These are phyloP conservation scores for Spodoptera exigua DNA, from an alignment of 2,888 invertebrate genomes.

Conservation along the genomic window DNA sequence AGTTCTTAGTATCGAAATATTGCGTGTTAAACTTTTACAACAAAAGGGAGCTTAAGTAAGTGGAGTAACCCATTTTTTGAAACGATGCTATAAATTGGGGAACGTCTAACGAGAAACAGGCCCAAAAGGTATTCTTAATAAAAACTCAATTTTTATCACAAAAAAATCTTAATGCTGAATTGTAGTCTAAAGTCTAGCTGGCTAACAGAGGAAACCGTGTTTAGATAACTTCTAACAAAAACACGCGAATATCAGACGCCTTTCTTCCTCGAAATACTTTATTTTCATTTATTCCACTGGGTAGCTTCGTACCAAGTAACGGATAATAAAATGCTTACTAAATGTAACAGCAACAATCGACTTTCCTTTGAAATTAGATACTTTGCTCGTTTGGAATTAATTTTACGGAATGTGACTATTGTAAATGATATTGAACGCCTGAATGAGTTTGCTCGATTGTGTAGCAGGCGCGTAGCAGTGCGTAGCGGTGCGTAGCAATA, in stretches of 20 bases:
- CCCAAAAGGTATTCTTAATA: not conserved
- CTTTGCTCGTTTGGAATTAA: constrained; percentile 10
- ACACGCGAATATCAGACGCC: constrained; percentile 6
- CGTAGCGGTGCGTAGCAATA: constrained; percentile 10
- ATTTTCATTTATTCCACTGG: constrained; percentile 13
- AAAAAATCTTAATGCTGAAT: constrained; percentile 14
- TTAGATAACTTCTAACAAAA: constrained; percentile 16
- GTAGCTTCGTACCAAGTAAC: constrained; percentile 8
- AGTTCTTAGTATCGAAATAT: too few species aligned
- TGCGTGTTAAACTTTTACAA: too few species aligned
- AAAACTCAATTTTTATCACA: not conserved
- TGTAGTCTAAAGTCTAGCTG: constrained; percentile 6
- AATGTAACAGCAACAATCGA: constrained; percentile 20
- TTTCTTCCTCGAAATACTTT: constrained; percentile 17
- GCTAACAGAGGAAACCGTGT: constrained; percentile 28
- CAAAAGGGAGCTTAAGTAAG: too few species aligned
- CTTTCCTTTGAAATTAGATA: constrained; percentile 18
- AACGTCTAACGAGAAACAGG: not conserved
- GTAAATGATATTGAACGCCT: not conserved
- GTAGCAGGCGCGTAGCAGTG: not conserved
- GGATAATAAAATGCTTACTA: constrained; percentile 30
- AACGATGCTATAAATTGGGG: too few species aligned
- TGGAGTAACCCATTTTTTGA: too few species aligned
- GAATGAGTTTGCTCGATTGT: not conserved
- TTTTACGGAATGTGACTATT: constrained; percentile 9